phyloP scores from a whole-genome alignment of 2,113 vertebrate species.

The Pimephales promelas region DNA sequence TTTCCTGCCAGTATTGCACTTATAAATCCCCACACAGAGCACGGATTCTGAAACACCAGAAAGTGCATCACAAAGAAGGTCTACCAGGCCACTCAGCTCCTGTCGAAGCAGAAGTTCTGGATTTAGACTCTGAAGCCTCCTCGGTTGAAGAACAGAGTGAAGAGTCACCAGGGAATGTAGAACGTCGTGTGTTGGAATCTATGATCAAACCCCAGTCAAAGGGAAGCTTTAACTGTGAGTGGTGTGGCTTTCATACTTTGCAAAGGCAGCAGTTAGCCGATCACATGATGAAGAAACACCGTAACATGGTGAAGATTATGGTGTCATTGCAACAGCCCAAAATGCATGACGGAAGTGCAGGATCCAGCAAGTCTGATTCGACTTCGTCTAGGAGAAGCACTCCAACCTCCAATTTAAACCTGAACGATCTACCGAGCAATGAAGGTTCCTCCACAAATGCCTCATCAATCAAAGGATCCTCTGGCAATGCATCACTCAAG shows the following conservation, averaged over 20 bases:
- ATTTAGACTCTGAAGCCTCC: slow-evolving; percentile 68
- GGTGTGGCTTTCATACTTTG: slow-evolving; percentile 94
- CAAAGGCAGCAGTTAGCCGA: slow-evolving; percentile 90
- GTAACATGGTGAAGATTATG: slow-evolving; percentile 94
- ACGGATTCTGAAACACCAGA: slow-evolving; percentile 92
- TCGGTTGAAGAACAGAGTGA: slow-evolving; percentile 82
- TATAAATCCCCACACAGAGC: slow-evolving; percentile 93
- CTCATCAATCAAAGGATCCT: slow-evolving; percentile 66
- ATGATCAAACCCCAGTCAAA: slow-evolving; percentile 87
- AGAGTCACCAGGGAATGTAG: slow-evolving; percentile 81
- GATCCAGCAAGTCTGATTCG: slow-evolving; percentile 79
- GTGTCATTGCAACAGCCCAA: slow-evolving; percentile 84
- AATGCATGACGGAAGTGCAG: slow-evolving; percentile 68
- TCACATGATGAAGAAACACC: slow-evolving; percentile 96
- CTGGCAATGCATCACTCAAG: slow-evolving; percentile 77
- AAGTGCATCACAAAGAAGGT: slow-evolving; percentile 89
- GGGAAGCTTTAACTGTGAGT: slow-evolving; percentile 93
- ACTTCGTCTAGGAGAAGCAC: slow-evolving; percentile 79
- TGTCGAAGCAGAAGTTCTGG: slow-evolving; percentile 56
- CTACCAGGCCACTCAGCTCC: slow-evolving; percentile 75
- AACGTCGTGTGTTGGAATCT: slow-evolving; percentile 85
- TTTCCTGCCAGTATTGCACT: slow-evolving; percentile 93
- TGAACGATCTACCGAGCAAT: slow-evolving; percentile 74
- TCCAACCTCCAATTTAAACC: slow-evolving; percentile 77
- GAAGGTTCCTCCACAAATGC: slow-evolving; percentile 68